A percentile compares a stretch with the other conserved stretches of the same genome.
Conservation (phyloP, 2,888 invertebrate species). For the Phortica magna region DNA sequence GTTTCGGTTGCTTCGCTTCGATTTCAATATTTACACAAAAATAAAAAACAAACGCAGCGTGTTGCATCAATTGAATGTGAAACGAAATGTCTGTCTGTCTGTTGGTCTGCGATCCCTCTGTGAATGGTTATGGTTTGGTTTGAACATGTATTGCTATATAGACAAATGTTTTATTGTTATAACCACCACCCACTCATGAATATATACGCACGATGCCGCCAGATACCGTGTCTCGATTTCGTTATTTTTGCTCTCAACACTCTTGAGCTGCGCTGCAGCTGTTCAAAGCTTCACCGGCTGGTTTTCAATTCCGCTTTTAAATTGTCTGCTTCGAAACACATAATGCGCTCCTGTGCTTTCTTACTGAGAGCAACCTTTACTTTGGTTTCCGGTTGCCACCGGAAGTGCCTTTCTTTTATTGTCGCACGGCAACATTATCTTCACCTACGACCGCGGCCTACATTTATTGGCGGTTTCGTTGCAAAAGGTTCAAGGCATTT, state of each 20-base stretch:
- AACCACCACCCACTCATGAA: not conserved
- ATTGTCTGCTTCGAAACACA: not conserved
- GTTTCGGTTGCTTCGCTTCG: not conserved
- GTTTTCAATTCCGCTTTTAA: not conserved
- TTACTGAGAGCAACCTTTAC: not conserved
- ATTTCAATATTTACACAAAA: constrained; percentile 16
- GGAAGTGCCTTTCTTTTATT: constrained; percentile 12
- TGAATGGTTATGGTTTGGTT: not conserved
- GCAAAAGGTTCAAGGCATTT: not conserved
- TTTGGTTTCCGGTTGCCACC: constrained; percentile 13
- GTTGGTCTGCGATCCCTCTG: not conserved
- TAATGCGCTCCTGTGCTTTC: not conserved
- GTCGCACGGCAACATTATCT: not conserved
- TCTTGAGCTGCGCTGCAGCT: not conserved
- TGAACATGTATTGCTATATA: not conserved
- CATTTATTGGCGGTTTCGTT: not conserved
- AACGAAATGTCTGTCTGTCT: not conserved
- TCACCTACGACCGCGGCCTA: not conserved
- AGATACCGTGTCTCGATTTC: not conserved
- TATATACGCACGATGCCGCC: not conserved
- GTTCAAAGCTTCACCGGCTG: not conserved
- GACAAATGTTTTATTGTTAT: constrained; percentile 6
- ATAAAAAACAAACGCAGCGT: not conserved
- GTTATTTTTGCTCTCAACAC: constrained; percentile 4
- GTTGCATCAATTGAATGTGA: not conserved